Conservation (phyloP, 2,888 invertebrate genomes). For the Caenorhabditis sp. region DNA sequence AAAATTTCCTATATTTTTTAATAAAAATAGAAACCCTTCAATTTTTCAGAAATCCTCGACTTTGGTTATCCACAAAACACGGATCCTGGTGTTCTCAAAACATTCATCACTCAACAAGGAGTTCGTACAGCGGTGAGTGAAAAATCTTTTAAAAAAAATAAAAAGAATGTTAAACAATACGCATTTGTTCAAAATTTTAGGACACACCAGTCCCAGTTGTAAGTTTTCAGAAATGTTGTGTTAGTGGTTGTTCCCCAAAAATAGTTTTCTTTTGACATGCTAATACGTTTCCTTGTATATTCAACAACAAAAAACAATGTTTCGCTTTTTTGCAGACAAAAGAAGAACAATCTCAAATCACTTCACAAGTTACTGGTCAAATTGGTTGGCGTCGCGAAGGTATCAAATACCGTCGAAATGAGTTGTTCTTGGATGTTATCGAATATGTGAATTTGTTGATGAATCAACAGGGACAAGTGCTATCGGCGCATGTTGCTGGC, state of each 20-base stretch:
- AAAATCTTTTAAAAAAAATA: conserved; percentile 2
- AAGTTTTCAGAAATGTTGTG: conserved; percentile 28
- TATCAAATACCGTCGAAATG: conserved; percentile 96
- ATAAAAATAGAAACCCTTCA: neutral
- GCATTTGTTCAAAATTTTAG: conserved; percentile 21
- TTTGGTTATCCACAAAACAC: conserved; percentile 99
- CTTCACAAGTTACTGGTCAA: conserved; percentile 82
- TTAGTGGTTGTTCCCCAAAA: neutral
- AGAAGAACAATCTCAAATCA: conserved; percentile 98
- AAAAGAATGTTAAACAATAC: conserved; percentile 1
- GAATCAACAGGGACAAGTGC: conserved; percentile 98
- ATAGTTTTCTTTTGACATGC: too few relatives aligned
- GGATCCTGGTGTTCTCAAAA: conserved; percentile 97
- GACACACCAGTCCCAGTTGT: conserved; percentile 47
- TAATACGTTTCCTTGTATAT: neutral
- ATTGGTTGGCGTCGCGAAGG: conserved; percentile 99
- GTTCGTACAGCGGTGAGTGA: conserved; percentile 75
- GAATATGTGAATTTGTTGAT: conserved; percentile 98
- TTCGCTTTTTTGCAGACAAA: conserved; percentile 81
- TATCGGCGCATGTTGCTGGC: conserved; percentile 98
- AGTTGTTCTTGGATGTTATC: conserved; percentile 95
- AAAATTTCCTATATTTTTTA: too few relatives aligned
- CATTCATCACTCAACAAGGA: conserved; percentile 98
- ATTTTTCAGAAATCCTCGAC: conserved; percentile 90
- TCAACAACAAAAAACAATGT: conserved; percentile 1